Percentiles rank a stretch among this genome's conserved stretches.
These are phyloP conservation scores for Drosophila nigricruria DNA, from an alignment of 2,888 invertebrate genomes.

Conservation along the genomic window DNA sequence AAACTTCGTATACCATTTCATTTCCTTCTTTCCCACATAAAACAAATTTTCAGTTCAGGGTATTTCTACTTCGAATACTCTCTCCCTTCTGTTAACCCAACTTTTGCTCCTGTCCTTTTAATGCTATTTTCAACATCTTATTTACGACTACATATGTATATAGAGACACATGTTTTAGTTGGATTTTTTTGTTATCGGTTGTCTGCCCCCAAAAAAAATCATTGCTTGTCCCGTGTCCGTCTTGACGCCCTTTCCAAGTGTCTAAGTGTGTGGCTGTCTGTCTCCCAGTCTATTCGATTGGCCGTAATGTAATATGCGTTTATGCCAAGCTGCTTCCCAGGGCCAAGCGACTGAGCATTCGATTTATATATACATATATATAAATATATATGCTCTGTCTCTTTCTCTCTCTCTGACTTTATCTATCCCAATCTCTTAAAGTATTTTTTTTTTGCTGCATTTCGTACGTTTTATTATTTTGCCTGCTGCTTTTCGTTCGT, in stretches of 20 bases:
- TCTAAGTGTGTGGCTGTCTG: constrained; percentile 32
- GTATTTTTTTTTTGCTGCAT: constrained; percentile 53
- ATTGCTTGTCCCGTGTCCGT: constrained; percentile 25
- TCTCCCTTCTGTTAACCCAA: neutral
- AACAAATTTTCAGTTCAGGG: neutral
- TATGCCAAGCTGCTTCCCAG: constrained; percentile 51
- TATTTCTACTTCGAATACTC: neutral
- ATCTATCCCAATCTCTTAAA: constrained; percentile 18
- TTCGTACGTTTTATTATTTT: constrained; percentile 67
- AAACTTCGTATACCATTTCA: too few species aligned
- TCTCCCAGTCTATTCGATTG: constrained; percentile 63
- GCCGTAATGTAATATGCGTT: constrained; percentile 64
- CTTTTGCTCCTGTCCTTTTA: constrained; percentile 2
- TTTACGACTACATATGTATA: constrained; percentile 4
- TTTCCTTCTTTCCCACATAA: neutral
- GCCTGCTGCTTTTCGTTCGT: constrained; percentile 68
- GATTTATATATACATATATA: constrained; percentile 34
- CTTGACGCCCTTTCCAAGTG: constrained; percentile 12
- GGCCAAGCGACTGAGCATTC: constrained; percentile 52
- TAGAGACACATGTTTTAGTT: constrained; percentile 7
- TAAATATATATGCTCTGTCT: constrained; percentile 31
- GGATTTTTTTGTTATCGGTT: constrained; percentile 16
- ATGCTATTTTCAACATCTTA: constrained; percentile 19
- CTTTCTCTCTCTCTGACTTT: neutral
- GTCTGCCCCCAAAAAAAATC: constrained; percentile 59